Evolutionary conservation across 92 coral and sea anemone genomes (phyloP).

Genomic region (Ricordea florida): DNA sequence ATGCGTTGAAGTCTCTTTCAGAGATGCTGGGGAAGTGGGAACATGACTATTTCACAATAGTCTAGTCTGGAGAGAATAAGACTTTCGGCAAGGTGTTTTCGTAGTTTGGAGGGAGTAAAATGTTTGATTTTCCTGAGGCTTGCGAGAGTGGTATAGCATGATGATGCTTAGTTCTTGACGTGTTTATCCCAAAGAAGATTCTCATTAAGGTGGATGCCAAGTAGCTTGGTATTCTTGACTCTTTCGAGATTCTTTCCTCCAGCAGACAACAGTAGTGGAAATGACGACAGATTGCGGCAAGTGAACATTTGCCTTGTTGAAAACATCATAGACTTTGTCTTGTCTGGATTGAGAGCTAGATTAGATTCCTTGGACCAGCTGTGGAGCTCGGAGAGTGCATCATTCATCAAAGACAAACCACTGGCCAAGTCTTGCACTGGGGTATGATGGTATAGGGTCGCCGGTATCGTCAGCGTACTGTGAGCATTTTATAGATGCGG

Average conservation of each 20-base stretch:
- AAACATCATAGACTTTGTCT: conserved; percentile 31
- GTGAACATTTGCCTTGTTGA: conserved; percentile 14
- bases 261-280: neutral
- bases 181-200: conserved; percentile 40
- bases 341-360: conserved; percentile 12
- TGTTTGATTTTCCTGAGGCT: conserved; percentile 29
- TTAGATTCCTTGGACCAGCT: conserved; percentile 9
- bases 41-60: no score
- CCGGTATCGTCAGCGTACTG: conserved; percentile 37
- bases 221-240: conserved; percentile 13
- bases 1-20: no score
- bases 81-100: conserved; percentile 26
- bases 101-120: conserved; percentile 26
- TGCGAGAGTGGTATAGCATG: conserved; percentile 35
- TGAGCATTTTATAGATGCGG: neutral
- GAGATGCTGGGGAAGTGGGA: no score
- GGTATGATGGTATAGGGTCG: conserved; percentile 23
- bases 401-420: neutral
- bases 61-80: no score
- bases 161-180: conserved; percentile 30
- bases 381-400: conserved; percentile 7
- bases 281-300: neutral
- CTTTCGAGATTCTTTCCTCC: conserved; percentile 26
- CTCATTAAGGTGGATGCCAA: conserved; percentile 33
- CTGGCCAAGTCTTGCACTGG: conserved; percentile 10